These are phyloP conservation scores for Macrostomum lignano DNA, from an alignment of 1,140 invertebrate species.

Conservation along the genomic window DNA sequence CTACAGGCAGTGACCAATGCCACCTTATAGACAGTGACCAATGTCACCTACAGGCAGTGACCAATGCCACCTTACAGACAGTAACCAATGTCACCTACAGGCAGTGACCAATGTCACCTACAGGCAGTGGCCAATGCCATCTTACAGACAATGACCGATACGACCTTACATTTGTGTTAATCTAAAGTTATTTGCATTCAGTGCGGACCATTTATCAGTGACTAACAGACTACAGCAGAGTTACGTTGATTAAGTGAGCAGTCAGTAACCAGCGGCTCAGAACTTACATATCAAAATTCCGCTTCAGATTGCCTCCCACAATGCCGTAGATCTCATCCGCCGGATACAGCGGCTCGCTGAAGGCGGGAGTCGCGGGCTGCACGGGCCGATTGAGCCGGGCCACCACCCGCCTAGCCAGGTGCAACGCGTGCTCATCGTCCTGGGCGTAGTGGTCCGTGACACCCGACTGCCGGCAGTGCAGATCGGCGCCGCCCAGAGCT, in stretches of 20 bases:
- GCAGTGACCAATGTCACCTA: too few relatives aligned
- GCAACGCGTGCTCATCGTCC: slow-evolving; percentile 68
- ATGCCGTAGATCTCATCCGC: slow-evolving; percentile 78
- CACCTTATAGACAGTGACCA: too few relatives aligned
- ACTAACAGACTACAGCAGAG: too few relatives aligned
- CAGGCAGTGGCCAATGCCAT: too few relatives aligned
- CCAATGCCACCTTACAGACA: too few relatives aligned
- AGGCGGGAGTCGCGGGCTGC: slow-evolving; percentile 9
- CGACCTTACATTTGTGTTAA: too few relatives aligned
- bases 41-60: too few relatives aligned
- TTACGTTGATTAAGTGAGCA: slow-evolving; percentile 8
- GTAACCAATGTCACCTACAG: too few relatives aligned
- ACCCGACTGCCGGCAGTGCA: slow-evolving; percentile 53
- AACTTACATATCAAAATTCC: slow-evolving; percentile 67
- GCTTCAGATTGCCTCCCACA: slow-evolving; percentile 67
- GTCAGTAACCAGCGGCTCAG: slow-evolving; percentile 18
- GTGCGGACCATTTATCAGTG: too few relatives aligned
- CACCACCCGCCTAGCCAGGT: slow-evolving; percentile 42
- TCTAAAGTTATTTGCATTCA: too few relatives aligned
- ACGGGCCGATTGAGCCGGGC: slow-evolving; percentile 39
- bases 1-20: too few relatives aligned
- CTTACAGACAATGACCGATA: too few relatives aligned
- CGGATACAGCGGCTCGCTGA: slow-evolving; percentile 41
- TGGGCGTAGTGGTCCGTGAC: slow-evolving; percentile 85
- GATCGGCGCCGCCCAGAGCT: slow-evolving; percentile 77